A percentile compares a stretch with the other conserved stretches of the same genome.
These are phyloP conservation scores for Ypsolopha scabrella DNA, from an alignment of 2,888 invertebrate genomes.

Conservation along the genomic window DNA sequence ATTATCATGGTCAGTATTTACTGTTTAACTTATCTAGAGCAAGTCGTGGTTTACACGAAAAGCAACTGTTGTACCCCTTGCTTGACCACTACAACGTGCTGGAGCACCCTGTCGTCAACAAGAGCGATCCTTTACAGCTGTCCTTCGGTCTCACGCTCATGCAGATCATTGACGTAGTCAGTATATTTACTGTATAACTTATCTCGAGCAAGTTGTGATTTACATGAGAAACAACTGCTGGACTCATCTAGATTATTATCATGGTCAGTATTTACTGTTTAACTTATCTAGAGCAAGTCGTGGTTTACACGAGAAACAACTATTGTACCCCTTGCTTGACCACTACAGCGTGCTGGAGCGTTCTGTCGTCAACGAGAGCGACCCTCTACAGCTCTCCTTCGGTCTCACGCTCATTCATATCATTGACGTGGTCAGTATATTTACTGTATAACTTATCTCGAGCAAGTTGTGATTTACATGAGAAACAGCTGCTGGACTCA, in stretches of 20 bases:
- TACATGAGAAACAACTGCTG: too few species aligned
- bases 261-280: too few species aligned
- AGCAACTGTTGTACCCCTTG: conserved; percentile 90
- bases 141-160: conserved; percentile 96
- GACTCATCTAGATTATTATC: too few species aligned
- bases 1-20: conserved; percentile 90
- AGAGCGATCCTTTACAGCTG: conserved; percentile 94
- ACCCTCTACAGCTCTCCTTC: conserved; percentile 94
- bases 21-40: too few species aligned
- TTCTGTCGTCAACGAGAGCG: conserved; percentile 96
- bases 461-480: too few species aligned
- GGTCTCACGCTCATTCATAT: conserved; percentile 98
- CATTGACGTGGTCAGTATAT: conserved; percentile 96
- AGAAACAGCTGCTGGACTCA: too few species aligned
- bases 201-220: too few species aligned
- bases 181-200: too few species aligned
- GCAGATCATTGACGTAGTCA: conserved; percentile 98
- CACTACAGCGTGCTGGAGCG: conserved; percentile 95
- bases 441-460: too few species aligned
- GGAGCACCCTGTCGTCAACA: conserved; percentile 95
- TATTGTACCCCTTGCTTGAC: conserved; percentile 91
- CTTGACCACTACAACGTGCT: conserved; percentile 86
- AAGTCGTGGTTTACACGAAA: conserved; percentile 91
- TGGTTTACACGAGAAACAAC: conserved; percentile 92
- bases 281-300: conserved; percentile 78